Percentiles rank a stretch among this genome's conserved stretches.
These are phyloP conservation scores for Phrynocephalus guinanensis DNA, from an alignment of 2,797 vertebrate species.

Conservation along the genomic window DNA sequence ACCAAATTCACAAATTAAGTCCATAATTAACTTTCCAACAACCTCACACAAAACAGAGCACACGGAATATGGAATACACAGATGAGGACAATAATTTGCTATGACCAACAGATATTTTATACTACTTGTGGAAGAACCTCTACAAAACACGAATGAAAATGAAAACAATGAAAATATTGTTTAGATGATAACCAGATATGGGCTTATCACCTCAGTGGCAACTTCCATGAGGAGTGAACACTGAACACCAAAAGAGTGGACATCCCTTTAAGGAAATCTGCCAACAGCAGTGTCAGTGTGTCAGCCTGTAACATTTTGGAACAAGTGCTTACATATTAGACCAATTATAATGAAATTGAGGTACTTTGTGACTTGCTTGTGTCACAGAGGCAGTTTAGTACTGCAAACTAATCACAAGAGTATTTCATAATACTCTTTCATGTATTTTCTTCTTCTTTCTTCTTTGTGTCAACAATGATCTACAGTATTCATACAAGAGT, in stretches of 20 bases:
- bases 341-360: not conserved
- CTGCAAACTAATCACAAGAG: not conserved
- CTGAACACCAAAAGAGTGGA: not conserved
- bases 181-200: not conserved
- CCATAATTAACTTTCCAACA: no score
- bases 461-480: slow-evolving; percentile 12
- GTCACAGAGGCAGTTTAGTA: not conserved
- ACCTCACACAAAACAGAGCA: no score
- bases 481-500: not conserved
- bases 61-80: no score
- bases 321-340: not conserved
- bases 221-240: not conserved
- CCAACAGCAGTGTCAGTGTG: not conserved
- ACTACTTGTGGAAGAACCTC: no score
- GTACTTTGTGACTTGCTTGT: not conserved
- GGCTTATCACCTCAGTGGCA: not conserved
- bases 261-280: not conserved
- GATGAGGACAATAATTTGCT: no score
- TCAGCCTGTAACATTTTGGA: not conserved
- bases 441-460: slow-evolving; percentile 6
- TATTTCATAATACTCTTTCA: not conserved
- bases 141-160: no score
- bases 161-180: no score
- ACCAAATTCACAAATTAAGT: no score
- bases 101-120: no score